Conservation (phyloP, 2,113 vertebrate genomes). For the Hydrolagus affinis region DNA sequence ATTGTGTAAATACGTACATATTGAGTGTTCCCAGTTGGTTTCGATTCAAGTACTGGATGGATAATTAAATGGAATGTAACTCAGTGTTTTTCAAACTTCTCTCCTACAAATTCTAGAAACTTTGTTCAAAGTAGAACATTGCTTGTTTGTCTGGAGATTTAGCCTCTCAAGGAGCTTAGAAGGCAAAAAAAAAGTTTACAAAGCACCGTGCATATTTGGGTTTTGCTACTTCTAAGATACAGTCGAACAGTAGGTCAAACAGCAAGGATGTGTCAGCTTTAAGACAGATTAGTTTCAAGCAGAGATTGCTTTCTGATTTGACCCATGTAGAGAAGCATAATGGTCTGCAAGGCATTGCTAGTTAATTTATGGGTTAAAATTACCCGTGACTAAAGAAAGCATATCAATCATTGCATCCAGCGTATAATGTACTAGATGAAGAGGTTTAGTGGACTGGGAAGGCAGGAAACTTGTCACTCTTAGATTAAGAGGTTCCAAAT, state of each 20-base stretch:
- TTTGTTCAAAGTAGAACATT: not conserved
- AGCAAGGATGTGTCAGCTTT: conserved; percentile 34
- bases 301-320: conserved; percentile 58
- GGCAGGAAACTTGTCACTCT: conserved; percentile 59
- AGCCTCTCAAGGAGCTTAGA: not conserved
- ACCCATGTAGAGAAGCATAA: conserved; percentile 74
- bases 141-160: not conserved
- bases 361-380: conserved; percentile 87
- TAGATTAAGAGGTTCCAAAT: conserved; percentile 66
- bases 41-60: not conserved
- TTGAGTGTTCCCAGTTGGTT: not conserved
- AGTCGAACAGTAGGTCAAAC: conserved; percentile 31
- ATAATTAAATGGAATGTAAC: not conserved
- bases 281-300: conserved; percentile 44
- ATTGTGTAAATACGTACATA: not conserved
- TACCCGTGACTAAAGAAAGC: conserved; percentile 77
- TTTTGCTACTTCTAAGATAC: conserved; percentile 15
- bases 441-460: conserved; percentile 53
- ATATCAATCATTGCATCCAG: conserved; percentile 85
- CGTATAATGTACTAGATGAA: conserved; percentile 63
- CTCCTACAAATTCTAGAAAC: not conserved
- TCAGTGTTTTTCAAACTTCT: not conserved
- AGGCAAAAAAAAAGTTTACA: not conserved
- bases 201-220: conserved; percentile 12
- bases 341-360: conserved; percentile 63